Percentiles rank a stretch among this genome's conserved stretches.
phyloP scores from a whole-genome alignment of 2,888 invertebrate genomes.

The Torymus texanus region DNA sequence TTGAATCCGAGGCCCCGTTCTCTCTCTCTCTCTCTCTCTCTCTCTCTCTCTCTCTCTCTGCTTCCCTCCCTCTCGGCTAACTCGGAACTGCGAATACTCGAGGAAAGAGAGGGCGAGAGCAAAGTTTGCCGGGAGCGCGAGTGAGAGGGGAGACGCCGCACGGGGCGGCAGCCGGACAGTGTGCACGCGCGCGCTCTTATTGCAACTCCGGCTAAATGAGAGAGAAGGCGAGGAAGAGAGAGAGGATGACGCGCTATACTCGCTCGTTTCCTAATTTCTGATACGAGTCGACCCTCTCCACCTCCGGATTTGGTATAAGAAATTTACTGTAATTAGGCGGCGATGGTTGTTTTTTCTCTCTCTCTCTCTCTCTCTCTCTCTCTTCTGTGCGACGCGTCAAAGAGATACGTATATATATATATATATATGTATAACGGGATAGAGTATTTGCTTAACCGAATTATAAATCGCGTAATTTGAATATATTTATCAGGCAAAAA shows the following conservation, averaged over 20 bases:
- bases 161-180: conserved; percentile 59
- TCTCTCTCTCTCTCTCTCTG: conserved; percentile 57
- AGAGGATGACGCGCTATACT: neutral
- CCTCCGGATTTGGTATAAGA: no score
- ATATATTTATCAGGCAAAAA: conserved; percentile 23
- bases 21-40: conserved; percentile 56
- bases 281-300: conserved; percentile 38
- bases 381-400: no score
- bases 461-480: conserved; percentile 30
- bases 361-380: no score
- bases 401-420: no score
- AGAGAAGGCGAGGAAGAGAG: conserved; percentile 43
- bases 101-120: conserved; percentile 52
- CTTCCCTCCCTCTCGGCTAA: conserved; percentile 52
- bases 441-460: conserved; percentile 22
- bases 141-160: conserved; percentile 42
- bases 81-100: conserved; percentile 45
- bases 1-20: conserved; percentile 72
- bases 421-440: no score
- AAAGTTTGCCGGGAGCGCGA: conserved; percentile 50
- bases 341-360: no score
- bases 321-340: no score
- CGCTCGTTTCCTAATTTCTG: conserved; percentile 64
- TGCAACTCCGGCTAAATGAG: conserved; percentile 61
- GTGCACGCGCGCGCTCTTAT: conserved; percentile 58